Percentiles rank a stretch among this genome's conserved stretches.
Evolutionary conservation across 2,888 invertebrate species (phyloP).

Genomic region (Helicoverpa assulta): DNA sequence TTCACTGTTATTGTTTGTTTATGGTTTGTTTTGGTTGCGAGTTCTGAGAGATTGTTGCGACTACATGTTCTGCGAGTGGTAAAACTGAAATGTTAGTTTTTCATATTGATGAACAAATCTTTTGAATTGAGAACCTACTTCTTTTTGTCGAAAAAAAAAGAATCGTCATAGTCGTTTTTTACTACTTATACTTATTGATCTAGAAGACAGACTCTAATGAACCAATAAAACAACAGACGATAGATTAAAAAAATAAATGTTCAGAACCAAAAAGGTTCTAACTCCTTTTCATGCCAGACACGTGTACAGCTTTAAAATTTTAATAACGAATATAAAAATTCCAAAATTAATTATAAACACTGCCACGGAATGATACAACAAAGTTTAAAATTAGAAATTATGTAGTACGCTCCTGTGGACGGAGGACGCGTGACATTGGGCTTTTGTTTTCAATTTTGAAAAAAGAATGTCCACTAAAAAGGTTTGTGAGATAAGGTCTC

Average conservation of each 20-base stretch:
- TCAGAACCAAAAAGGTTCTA: background rate
- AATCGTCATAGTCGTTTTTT: too few species aligned
- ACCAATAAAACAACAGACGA: background rate
- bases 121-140: too few species aligned
- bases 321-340: constrained; percentile 51
- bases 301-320: constrained; percentile 33
- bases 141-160: too few species aligned
- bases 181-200: too few species aligned
- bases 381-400: constrained; percentile 59
- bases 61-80: background rate
- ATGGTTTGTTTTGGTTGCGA: constrained; percentile 2
- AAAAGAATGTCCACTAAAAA: constrained; percentile 24
- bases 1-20: constrained; percentile 27
- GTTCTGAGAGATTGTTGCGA: background rate
- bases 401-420: constrained; percentile 39
- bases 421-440: constrained; percentile 18
- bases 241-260: background rate
- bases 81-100: too few species aligned
- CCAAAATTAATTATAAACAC: constrained; percentile 57
- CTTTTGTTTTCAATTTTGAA: constrained; percentile 30
- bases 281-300: constrained; percentile 10
- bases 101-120: too few species aligned
- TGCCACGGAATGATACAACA: constrained; percentile 52
- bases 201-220: too few species aligned
- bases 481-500: constrained; percentile 30